Evolutionary conservation across 35 echinoderm and acorn worm species (phyloP).

Genomic region (Nesometra sesokonis): DNA sequence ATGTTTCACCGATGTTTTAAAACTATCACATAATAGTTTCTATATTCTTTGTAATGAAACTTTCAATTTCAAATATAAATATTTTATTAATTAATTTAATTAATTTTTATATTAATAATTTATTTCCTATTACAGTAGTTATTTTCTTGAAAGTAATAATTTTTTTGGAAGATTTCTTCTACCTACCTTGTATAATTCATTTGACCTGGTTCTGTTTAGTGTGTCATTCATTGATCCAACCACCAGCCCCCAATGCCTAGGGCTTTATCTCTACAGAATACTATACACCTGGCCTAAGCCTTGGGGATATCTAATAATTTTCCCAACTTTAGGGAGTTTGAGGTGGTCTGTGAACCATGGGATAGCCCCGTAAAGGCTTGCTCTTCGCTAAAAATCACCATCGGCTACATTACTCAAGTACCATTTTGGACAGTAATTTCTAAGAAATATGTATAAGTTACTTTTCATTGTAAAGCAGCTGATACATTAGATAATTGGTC

Average conservation of each 20-base stretch:
- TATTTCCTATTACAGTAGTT: too few species aligned
- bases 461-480: too few species aligned
- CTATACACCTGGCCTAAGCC: not conserved
- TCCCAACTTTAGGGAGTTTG: not conserved
- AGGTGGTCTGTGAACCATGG: not conserved
- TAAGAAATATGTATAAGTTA: too few species aligned
- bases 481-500: too few species aligned
- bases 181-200: not conserved
- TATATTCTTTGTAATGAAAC: too few species aligned
- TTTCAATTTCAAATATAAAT: too few species aligned
- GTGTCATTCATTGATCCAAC: not conserved
- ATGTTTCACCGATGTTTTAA: too few species aligned
- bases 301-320: not conserved
- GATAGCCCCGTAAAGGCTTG: not conserved
- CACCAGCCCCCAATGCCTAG: not conserved
- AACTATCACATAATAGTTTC: too few species aligned
- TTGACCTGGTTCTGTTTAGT: not conserved
- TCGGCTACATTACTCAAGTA: not conserved
- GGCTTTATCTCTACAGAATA: not conserved
- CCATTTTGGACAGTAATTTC: not conserved
- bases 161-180: too few species aligned
- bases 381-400: not conserved
- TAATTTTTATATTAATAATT: too few species aligned
- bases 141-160: too few species aligned
- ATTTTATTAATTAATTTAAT: too few species aligned